A percentile compares a stretch with the other conserved stretches of the same genome.
phyloP scores from a whole-genome alignment of 2,888 invertebrate species.

The Pristionchus mayeri region DNA sequence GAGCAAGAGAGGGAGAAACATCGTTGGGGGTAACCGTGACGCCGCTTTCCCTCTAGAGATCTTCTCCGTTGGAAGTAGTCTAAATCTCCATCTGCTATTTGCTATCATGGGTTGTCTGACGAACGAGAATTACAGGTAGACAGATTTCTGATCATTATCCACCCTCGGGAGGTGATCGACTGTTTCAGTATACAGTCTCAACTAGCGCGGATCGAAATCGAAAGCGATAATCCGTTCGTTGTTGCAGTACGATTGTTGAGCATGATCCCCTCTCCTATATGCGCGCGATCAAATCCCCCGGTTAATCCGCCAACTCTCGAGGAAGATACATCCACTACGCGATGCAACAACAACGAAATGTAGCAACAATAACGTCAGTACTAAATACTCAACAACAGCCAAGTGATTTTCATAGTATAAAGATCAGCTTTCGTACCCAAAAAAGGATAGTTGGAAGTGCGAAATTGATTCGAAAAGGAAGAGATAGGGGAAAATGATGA shows the following conservation, averaged over 20 bases:
- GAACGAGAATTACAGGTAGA: no score
- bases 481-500: no score
- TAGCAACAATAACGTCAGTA: slow-evolving; percentile 41
- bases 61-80: no score
- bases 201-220: not conserved
- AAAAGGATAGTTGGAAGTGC: no score
- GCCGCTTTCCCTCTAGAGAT: not conserved
- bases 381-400: not conserved
- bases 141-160: not conserved
- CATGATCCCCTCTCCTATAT: not conserved
- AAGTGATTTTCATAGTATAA: not conserved
- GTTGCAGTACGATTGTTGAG: slow-evolving; percentile 7
- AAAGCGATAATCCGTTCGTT: slow-evolving; percentile 33
- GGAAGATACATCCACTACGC: not conserved
- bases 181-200: not conserved
- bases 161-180: not conserved
- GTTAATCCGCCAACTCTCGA: not conserved
- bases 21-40: not conserved
- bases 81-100: no score
- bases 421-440: no score
- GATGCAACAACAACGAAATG: no score
- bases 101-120: no score
- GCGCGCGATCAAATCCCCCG: not conserved
- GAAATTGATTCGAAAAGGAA: no score
- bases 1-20: slow-evolving; percentile 1